Evolutionary conservation across 23 tunicate species (phyloP).

Genomic region (Ciona savignyi): DNA sequence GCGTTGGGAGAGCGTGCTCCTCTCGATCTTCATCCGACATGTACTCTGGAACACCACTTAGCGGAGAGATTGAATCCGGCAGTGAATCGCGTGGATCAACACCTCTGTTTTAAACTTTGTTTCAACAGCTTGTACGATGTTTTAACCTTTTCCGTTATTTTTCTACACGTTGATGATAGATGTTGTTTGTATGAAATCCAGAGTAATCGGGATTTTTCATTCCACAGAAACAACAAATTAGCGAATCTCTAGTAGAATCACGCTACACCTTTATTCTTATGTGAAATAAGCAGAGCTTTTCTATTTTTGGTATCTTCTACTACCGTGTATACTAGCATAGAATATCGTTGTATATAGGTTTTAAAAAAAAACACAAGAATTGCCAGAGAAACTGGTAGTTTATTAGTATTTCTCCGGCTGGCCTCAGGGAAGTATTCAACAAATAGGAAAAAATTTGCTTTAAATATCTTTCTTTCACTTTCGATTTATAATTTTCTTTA

Average conservation of each 20-base stretch:
- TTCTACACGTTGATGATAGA: not conserved
- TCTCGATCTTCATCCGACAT: constrained; percentile 47
- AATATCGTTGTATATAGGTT: too few species aligned
- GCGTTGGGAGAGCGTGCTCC: constrained; percentile 25
- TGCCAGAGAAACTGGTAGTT: too few species aligned
- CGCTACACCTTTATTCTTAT: not conserved
- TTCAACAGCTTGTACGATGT: not conserved
- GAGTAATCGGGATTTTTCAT: too few species aligned
- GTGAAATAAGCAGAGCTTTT: not conserved
- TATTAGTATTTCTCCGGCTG: too few species aligned
- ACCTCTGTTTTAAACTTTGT: constrained; percentile 12
- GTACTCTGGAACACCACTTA: constrained; percentile 38
- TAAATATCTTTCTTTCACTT: too few species aligned
- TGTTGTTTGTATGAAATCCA: too few species aligned
- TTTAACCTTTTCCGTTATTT: not conserved
- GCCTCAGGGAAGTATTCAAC: too few species aligned
- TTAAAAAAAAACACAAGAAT: too few species aligned
- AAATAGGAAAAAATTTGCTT: too few species aligned
- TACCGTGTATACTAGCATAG: too few species aligned
- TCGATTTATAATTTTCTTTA: too few species aligned
- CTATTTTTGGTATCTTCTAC: too few species aligned
- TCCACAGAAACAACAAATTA: not conserved
- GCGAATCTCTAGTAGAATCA: not conserved
- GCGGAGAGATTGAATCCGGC: constrained; percentile 40
- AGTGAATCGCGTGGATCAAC: constrained; percentile 56